Base-by-base conservation (phyloP, 1,140 invertebrate species). In the Eurosta solidaginis region DNA sequence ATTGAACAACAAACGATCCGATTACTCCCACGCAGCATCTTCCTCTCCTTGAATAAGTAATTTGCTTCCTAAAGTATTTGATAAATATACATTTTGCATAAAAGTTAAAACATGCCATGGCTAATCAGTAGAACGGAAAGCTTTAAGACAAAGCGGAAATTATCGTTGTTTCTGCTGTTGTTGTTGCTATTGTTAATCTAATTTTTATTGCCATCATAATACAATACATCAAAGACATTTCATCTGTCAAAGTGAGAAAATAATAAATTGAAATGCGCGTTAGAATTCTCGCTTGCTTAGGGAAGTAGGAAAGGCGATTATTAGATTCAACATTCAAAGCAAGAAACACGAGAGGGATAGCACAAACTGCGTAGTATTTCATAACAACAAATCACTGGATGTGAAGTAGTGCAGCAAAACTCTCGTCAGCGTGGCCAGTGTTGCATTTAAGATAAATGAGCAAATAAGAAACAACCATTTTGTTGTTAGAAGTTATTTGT, bases 401-500 rank as follows among this genome's bases (percentile, higher is more conserved):
- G 29, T 20, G 1, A 1, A 9, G 10, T n/a, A 33, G 33, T 6
- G n/a, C 59, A 1, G 33, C 27, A 68, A 33, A 68, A 40, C 33
- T 68, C 49, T 5, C 3, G 29, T 4, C 3, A 7, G 29, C 29
- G 54, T n/a, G 27, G 22, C n/a, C n/a, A 9, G 59, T 68, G 59
- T 68, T 20, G 59, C 59, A 9, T 29, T 20, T 40, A 68, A 68
- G 59, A 68, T 68, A 40, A 68, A 68, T 68, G 59, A 68, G 33
- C 33, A 40, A 68, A 68, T 42, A 68, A 68, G 59, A 68, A 68
- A 68, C 40, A 68, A 42, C 25, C 59, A 68, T 40, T 40, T 68
- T 68, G 59, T 68, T 40, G 59, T 68, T 68, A 68, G n/a, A n/a
- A 68, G 59, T 68, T 33, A 68, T 68, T 68, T 68, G 59, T 68